Base-by-base conservation (phyloP, 92 coral and sea anemone species). In the Zoanthus gigantus region DNA sequence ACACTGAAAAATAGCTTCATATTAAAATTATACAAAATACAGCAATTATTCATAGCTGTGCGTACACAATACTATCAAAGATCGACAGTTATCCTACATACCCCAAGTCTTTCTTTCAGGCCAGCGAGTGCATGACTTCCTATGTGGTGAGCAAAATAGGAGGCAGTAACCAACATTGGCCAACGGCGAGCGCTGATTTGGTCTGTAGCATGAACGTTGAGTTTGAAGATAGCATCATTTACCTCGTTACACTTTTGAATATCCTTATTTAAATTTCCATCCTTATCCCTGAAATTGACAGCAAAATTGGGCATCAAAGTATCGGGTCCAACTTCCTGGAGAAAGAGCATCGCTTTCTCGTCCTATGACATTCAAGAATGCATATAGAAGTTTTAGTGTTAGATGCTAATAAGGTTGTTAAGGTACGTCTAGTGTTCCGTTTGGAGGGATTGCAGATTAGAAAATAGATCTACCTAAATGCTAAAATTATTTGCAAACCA, bases 221-320 rank as follows among this genome's bases (percentile, higher is more conserved):
- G 76, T 45, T 87, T 87, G 9, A 77, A 86, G 75, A 86, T 63
- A 15, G 89, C 89, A 45, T 86, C 89, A 42, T 86, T 87, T 71
- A 79, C 0, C 56, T 57, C n/a, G 7, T n/a, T 79, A 23, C 83
- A 79, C 54, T 7, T 3, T 10, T 60, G 77, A 0, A 58, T 4
- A 2, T 44, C 74, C 11, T 47, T 63, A 34, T 78, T 79, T n/a
- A 79, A 12, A 29, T 18, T 58, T 34, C 83, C 83, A 60, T 37
- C 56, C 47, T 47, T 14, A 34, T 37, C 29, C 60, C 71, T 92
- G 85, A 92, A 46, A 75, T 92, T 92, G 46, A 92, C 79, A 14
- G 89, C 92, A 84, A 92, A 92, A 76, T 88, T 88, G 58, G 90
- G 91, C 74, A 92, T 88, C 94, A 92, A 58, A 13, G 90, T 80